phyloP scores from a whole-genome alignment of 2,113 vertebrate genomes.

The Cephalopterus ornatus region DNA sequence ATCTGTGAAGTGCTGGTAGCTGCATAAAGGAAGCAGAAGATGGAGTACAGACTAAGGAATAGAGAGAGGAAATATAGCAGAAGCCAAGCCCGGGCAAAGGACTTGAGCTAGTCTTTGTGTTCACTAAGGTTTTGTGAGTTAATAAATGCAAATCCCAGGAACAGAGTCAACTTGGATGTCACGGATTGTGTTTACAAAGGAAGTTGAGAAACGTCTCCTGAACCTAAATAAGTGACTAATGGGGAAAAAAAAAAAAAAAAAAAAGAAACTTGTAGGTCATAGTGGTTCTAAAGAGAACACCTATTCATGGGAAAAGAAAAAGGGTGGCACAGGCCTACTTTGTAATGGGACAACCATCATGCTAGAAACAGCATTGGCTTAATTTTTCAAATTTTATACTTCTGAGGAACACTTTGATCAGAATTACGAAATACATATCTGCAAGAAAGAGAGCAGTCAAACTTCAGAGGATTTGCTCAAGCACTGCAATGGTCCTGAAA shows the following conservation, averaged over 20 bases:
- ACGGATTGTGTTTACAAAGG: background rate
- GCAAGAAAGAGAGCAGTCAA: background rate
- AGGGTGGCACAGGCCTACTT: background rate
- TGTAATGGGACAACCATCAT: background rate
- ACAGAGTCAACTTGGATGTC: background rate
- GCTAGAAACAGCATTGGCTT: background rate
- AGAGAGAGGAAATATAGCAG: background rate
- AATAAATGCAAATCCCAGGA: conserved; percentile 20
- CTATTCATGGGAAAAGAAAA: background rate
- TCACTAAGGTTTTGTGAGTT: background rate
- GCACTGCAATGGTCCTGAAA: background rate
- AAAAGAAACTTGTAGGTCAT: background rate
- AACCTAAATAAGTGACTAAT: background rate
- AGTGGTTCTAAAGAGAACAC: background rate
- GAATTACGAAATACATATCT: background rate
- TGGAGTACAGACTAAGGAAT: background rate
- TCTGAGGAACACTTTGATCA: background rate
- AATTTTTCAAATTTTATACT: background rate
- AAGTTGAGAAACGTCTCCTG: background rate
- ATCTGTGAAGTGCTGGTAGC: background rate
- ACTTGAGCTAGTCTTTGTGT: background rate
- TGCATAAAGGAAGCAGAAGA: background rate
- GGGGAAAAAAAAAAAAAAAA: background rate
- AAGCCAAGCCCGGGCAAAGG: background rate
- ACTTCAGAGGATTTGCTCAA: background rate